Conservation (phyloP, 2,113 vertebrate species). For the Pogona vitticeps region DNA sequence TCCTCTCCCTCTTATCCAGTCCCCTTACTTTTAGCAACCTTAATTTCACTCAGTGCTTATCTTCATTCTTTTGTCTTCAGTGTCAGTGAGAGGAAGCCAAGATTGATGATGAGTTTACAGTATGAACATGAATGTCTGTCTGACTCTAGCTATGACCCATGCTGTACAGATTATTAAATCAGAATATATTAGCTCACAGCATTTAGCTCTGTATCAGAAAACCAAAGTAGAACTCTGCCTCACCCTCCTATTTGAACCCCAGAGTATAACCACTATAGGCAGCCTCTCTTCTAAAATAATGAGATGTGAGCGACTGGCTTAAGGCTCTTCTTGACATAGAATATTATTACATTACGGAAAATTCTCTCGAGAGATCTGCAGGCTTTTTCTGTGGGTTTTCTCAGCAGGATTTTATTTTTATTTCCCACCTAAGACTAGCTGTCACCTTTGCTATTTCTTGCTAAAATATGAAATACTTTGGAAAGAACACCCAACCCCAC, state of each 20-base stretch:
- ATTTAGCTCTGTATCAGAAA: background rate
- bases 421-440: slow-evolving; percentile 7
- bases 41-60: background rate
- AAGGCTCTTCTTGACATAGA: slow-evolving; percentile 17
- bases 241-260: slow-evolving; percentile 25
- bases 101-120: background rate
- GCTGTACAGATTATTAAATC: background rate
- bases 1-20: background rate
- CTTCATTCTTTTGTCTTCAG: background rate
- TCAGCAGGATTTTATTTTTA: slow-evolving; percentile 19
- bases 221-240: background rate
- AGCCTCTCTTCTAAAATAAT: slow-evolving; percentile 23
- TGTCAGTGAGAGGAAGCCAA: background rate
- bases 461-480: slow-evolving; percentile 35
- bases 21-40: background rate
- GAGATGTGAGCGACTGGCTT: slow-evolving; percentile 30
- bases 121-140: background rate
- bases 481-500: background rate
- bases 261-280: background rate
- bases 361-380: slow-evolving; percentile 15
- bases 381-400: slow-evolving; percentile 1
- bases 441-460: slow-evolving; percentile 31
- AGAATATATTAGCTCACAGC: background rate
- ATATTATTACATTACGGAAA: background rate
- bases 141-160: background rate